phyloP scores from a whole-genome alignment of 1,140 invertebrate species.

The Drosophila bipectinata region DNA sequence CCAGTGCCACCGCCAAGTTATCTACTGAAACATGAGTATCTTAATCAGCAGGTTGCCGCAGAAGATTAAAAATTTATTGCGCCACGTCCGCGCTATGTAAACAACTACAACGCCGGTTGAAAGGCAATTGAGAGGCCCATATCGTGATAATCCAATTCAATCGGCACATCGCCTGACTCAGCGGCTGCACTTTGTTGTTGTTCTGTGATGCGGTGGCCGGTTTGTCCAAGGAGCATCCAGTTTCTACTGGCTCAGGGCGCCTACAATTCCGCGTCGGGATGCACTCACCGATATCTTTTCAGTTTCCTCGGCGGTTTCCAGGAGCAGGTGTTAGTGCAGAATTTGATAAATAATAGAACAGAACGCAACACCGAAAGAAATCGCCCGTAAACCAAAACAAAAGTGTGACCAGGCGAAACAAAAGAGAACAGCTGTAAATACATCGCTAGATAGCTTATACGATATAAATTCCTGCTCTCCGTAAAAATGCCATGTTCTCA shows the following conservation, averaged over 20 bases:
- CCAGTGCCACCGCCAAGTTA: conserved; percentile 32
- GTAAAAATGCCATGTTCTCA: neutral
- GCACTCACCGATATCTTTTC: conserved; percentile 45
- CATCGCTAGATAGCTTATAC: neutral
- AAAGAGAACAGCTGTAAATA: neutral
- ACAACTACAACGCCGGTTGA: conserved; percentile 52
- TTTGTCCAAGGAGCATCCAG: neutral
- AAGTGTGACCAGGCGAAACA: conserved; percentile 3
- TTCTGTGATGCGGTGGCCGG: conserved; percentile 12
- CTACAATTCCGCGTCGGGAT: neutral
- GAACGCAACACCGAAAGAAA: conserved; percentile 18
- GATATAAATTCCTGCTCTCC: neutral
- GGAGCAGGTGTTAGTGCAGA: neutral
- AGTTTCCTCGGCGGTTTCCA: conserved; percentile 16
- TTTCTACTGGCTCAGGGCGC: too few species aligned
- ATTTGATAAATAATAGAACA: conserved; percentile 1
- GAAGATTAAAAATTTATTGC: conserved; percentile 69
- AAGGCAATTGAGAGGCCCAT: conserved; percentile 21
- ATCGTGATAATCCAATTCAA: conserved; percentile 55
- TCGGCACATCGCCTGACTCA: conserved; percentile 46
- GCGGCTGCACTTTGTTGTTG: conserved; percentile 30
- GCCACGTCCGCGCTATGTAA: conserved; percentile 71
- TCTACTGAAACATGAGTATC: conserved; percentile 33
- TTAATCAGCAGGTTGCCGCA: conserved; percentile 43
- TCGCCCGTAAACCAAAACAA: conserved; percentile 10